Evolutionary conservation across 2,113 vertebrate genomes (phyloP), one percentile per base, ranked within the genome.

Genomic region (Taurulus bubalis): DNA sequence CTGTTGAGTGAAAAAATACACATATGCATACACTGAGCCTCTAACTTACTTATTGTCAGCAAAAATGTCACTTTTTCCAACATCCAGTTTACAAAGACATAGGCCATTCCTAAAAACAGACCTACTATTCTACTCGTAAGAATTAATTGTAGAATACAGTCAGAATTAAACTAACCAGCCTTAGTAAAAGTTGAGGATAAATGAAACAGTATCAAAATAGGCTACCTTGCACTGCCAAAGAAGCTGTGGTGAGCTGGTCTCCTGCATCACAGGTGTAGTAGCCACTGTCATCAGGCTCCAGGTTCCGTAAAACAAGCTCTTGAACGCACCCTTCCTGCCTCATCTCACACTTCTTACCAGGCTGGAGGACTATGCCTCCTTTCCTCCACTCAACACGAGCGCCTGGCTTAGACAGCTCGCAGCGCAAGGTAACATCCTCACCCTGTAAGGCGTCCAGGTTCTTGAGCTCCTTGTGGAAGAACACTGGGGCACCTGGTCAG

Each of bases 211-310:
- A 63, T 47, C 71, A 10, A 66, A 15, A 67, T 49, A 76, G 12
- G 28, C 79, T 95, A 98, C 97, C 97, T 96, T 97, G 94, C 62
- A 98, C 95, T 16, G 95, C 94, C 67, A 98, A 94, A 65, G 95
- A 96, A 38, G 96, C 95, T 2, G 96, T 96, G 66, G 96, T 97
- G 83, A 96, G 95, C 86, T 97, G 96, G 2, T 96, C 92, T 81
- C 96, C 96, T 3, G 95, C 95, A 81, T 96, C 96, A 85, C 97
- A 98, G 34, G 97, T 97, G 75, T 97, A 98, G 80, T 95, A 95
- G 51, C 97, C 97, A 64, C 92, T 96, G 87, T 98, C 97, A 7
- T 96, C 96, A 1, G 91, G 89, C 49, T 96, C 95, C 88, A 97
- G 70, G 34, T 95, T 93, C 1, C 82, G 91, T 67, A 98, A 94